Evolutionary conservation across 2,113 vertebrate genomes (phyloP).

Genomic region (Salvelinus fontinalis): DNA sequence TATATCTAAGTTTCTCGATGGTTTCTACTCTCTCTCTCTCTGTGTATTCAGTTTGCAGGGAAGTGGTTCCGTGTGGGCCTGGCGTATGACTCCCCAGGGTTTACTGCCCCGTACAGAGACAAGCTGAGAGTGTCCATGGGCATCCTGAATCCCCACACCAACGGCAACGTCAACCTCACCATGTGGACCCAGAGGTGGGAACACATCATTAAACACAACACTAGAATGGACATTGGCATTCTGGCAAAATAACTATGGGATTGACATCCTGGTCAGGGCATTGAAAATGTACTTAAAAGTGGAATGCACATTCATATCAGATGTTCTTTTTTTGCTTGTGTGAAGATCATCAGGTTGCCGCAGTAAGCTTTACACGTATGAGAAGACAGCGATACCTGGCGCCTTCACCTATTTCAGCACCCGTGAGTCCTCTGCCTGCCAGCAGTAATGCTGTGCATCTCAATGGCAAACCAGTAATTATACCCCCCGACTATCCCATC

Average conservation of each 20-base stretch:
- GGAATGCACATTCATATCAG: too few species aligned
- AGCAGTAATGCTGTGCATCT: too few species aligned
- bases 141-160: conserved; percentile 45
- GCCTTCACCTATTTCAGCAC: conserved; percentile 76
- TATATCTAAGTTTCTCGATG: too few species aligned
- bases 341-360: conserved; percentile 57
- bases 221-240: too few species aligned
- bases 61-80: conserved; percentile 75
- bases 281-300: too few species aligned
- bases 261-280: too few species aligned
- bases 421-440: background rate
- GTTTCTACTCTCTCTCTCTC: too few species aligned
- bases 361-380: conserved; percentile 62
- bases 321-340: conserved; percentile 21
- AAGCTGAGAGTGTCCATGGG: conserved; percentile 68
- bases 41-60: conserved; percentile 65
- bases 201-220: too few species aligned
- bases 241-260: too few species aligned
- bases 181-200: conserved; percentile 66
- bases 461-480: too few species aligned
- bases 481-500: too few species aligned
- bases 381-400: conserved; percentile 65
- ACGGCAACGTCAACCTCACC: conserved; percentile 71
- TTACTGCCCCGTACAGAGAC: conserved; percentile 54
- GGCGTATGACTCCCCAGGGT: conserved; percentile 69